Base-by-base conservation (phyloP, 1,140 invertebrate species). In the Caerostris extrusa region DNA sequence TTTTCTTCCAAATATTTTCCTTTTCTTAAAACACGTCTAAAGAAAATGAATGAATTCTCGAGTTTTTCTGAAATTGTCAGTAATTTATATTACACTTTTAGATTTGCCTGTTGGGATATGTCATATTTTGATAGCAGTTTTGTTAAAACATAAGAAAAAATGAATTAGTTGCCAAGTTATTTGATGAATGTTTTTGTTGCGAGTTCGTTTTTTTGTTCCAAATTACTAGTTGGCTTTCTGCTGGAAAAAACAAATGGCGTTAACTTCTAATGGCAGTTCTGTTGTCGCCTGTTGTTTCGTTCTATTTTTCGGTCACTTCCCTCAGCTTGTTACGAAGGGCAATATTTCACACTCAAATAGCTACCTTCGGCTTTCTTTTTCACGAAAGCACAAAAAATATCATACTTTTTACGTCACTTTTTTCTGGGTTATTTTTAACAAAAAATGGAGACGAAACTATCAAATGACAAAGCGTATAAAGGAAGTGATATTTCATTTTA, bases 121-220 rank as follows among this genome's bases (percentile, higher is more conserved):
- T 77, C 71, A 77, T 50, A 77, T 12, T 77, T 77, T 77, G 71
- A 77, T 77, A 77, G 53, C 71, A 12, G 14, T 77, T 77, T 77
- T 34, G 50, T 77, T 12, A 10, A 50, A 77, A 50, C 34, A 77
- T 12, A 10, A 53, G 34, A 10, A 50, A 77, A 77, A 12, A 53
- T 34, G 8, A 34, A 53, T 12, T 10, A 50, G 14, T 19, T 19
- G 50, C 34, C 34, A 50, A 12, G 19, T 77, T 77, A 77, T 77
- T 77, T 77, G 71, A 77, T 77, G 50, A 77, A 77, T 77, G 71
- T 77, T 77, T 77, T 77, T 50, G 34, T 77, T 77, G 10, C 71
- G 53, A 77, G 71, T 77, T 77, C 34, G 34, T n/a, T n/a, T 77
- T 77, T 50, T 77, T 77, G 71, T 77, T 77, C 34, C 71, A 77